Conservation (phyloP, 2,113 vertebrate species). For the Epinephelus moara region DNA sequence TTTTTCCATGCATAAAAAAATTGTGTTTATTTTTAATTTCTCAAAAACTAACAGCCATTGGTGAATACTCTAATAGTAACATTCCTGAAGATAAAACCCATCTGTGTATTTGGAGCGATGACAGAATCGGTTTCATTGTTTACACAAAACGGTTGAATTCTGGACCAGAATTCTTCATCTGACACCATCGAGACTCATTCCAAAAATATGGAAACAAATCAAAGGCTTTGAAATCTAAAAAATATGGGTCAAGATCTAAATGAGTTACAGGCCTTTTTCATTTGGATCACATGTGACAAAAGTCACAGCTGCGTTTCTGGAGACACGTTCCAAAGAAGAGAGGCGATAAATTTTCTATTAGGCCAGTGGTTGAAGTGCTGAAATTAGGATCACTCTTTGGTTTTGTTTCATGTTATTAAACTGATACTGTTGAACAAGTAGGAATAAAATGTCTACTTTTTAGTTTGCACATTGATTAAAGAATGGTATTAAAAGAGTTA, state of each 20-base stretch:
- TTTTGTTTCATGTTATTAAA: background rate
- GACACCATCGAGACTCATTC: background rate
- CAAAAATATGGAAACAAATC: slow-evolving; percentile 19
- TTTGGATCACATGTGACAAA: slow-evolving; percentile 46
- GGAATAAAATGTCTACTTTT: background rate
- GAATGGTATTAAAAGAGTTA: background rate
- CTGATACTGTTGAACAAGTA: background rate
- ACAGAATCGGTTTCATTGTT: slow-evolving; percentile 26
- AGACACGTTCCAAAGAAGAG: background rate
- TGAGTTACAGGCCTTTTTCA: slow-evolving; percentile 38
- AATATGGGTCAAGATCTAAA: slow-evolving; percentile 35
- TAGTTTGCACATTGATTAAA: background rate
- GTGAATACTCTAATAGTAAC: background rate
- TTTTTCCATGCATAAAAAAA: background rate
- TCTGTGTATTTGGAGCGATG: slow-evolving; percentile 4
- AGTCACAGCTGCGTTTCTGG: slow-evolving; percentile 26
- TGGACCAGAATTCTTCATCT: background rate
- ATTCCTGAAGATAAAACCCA: slow-evolving; percentile 3
- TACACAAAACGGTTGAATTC: slow-evolving; percentile 4
- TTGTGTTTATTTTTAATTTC: background rate
- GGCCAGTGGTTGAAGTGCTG: background rate
- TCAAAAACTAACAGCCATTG: background rate
- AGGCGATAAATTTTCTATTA: background rate
- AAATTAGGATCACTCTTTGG: background rate
- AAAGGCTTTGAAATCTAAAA: slow-evolving; percentile 25